A percentile compares a stretch with the other conserved stretches of the same genome.
Evolutionary conservation across 2,888 invertebrate genomes (phyloP).

Genomic region (Noctua janthe): DNA sequence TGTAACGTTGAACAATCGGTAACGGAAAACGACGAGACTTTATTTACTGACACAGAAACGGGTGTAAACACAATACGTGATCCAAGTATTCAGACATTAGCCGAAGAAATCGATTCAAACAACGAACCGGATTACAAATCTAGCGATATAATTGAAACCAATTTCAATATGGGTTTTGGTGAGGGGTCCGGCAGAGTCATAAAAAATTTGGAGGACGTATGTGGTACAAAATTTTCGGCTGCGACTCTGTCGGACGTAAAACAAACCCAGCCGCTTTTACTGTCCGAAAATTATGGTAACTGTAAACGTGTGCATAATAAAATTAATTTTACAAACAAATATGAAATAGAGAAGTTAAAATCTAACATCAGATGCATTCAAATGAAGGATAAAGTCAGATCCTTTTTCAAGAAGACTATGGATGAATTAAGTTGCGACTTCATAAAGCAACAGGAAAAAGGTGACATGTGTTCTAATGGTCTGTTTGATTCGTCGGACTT

Average conservation of each 20-base stretch:
- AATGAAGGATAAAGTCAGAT: constrained; percentile 80
- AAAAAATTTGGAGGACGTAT: constrained; percentile 84
- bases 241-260: constrained; percentile 91
- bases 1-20: constrained; percentile 48
- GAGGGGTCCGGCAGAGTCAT: constrained; percentile 90
- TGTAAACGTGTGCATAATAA: constrained; percentile 57
- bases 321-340: constrained; percentile 58
- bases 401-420: constrained; percentile 81
- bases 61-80: constrained; percentile 64
- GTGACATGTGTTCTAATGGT: constrained; percentile 41
- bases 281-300: constrained; percentile 76
- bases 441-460: constrained; percentile 69
- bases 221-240: constrained; percentile 87
- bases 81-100: constrained; percentile 77
- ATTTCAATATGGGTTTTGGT: constrained; percentile 90
- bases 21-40: constrained; percentile 62
- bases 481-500: constrained; percentile 53
- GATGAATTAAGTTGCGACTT: constrained; percentile 75
- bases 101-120: constrained; percentile 80
- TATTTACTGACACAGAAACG: constrained; percentile 73
- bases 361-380: constrained; percentile 76
- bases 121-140: constrained; percentile 69
- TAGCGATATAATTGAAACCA: constrained; percentile 78
- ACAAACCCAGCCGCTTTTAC: constrained; percentile 88
- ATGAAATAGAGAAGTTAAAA: constrained; percentile 73